Percentiles rank a stretch among this genome's conserved stretches.
phyloP scores from a whole-genome alignment of 1,140 invertebrate species.

The Drosophila fuyamai region DNA sequence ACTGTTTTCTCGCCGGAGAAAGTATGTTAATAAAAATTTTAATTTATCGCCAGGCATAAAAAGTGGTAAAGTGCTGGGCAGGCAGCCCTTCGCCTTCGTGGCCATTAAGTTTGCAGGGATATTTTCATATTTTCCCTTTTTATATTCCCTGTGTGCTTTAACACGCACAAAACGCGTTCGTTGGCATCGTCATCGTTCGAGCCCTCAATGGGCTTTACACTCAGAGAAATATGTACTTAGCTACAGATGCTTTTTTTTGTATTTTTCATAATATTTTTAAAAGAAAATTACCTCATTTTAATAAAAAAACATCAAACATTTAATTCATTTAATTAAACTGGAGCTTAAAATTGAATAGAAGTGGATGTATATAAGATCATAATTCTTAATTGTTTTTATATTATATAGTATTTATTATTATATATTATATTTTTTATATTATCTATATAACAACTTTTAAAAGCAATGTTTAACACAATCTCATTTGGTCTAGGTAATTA shows the following conservation, averaged over 20 bases:
- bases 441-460: too few relatives aligned
- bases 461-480: too few relatives aligned
- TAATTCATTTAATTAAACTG: too few relatives aligned
- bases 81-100: conserved; percentile 4
- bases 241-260: not conserved
- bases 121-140: conserved; percentile 57
- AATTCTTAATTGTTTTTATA: too few relatives aligned
- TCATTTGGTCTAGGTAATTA: too few relatives aligned
- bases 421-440: too few relatives aligned
- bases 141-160: conserved; percentile 54
- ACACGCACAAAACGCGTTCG: conserved; percentile 77
- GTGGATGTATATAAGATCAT: too few relatives aligned
- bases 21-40: conserved; percentile 76
- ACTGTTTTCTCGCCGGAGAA: conserved; percentile 25
- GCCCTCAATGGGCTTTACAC: conserved; percentile 28
- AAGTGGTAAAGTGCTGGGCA: conserved; percentile 55
- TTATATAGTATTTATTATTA: too few relatives aligned
- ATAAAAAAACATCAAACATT: too few relatives aligned
- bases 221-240: not conserved
- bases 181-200: conserved; percentile 48
- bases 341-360: too few relatives aligned
- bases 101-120: conserved; percentile 44
- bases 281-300: too few relatives aligned
- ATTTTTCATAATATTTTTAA: too few relatives aligned
- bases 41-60: conserved; percentile 70